phyloP scores from a whole-genome alignment of 2,113 vertebrate genomes.

The Nannospalax galili region DNA sequence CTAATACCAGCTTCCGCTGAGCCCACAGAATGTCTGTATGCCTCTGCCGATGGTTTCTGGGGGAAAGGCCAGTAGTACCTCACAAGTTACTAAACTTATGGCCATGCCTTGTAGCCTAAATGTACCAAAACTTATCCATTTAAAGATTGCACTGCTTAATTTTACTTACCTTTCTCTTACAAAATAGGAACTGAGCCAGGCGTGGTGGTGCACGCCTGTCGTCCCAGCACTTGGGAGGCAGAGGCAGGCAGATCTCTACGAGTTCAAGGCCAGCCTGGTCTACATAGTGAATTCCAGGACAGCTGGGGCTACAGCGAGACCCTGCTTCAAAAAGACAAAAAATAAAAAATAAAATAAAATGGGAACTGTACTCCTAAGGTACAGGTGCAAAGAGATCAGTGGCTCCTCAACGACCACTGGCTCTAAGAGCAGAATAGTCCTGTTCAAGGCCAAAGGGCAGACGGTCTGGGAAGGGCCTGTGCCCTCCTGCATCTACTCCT shows the following conservation, averaged over 20 bases:
- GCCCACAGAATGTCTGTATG: fast-evolving
- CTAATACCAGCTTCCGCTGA: not conserved
- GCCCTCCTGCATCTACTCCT: no score
- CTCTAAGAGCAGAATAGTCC: not conserved
- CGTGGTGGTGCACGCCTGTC: no score
- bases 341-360: no score
- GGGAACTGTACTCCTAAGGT: no score
- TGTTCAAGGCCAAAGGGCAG: fast-evolving
- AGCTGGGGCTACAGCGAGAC: no score
- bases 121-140: not conserved
- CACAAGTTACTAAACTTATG: not conserved
- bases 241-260: no score
- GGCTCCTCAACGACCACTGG: not conserved
- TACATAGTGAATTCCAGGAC: no score
- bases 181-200: not conserved
- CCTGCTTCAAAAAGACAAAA: not conserved
- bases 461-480: fast-evolving
- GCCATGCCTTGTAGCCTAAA: not conserved
- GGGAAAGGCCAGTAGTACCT: not conserved
- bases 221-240: no score
- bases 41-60: no score
- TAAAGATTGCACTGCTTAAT: not conserved
- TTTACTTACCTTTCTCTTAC: not conserved
- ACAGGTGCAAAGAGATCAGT: not conserved
- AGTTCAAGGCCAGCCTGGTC: no score